phyloP scores from a whole-genome alignment of 2,888 invertebrate species.

The Eilema caniola region DNA sequence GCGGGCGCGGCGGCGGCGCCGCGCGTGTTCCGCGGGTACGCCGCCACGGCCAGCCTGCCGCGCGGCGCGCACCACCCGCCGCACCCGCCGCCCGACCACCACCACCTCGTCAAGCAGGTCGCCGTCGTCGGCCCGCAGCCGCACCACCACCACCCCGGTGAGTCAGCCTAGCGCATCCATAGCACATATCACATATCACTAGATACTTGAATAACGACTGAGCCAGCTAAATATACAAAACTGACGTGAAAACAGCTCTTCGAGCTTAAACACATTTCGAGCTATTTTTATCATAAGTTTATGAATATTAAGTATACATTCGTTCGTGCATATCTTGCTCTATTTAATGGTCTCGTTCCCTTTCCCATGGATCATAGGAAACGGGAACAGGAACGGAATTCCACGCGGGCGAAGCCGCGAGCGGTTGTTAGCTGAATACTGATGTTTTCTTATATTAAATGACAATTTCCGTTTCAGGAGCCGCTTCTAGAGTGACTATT shows the following conservation, averaged over 20 bases:
- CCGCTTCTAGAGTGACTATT: constrained; percentile 82
- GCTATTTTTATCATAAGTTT: too few species aligned
- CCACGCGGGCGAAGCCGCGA: too few species aligned
- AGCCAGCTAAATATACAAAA: too few species aligned
- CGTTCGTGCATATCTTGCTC: too few species aligned
- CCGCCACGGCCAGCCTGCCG: constrained; percentile 78
- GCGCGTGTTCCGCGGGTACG: constrained; percentile 61
- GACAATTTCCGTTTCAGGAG: constrained; percentile 60
- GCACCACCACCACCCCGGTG: constrained; percentile 47
- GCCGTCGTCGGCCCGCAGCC: constrained; percentile 62
- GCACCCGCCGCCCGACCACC: constrained; percentile 51
- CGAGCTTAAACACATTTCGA: too few species aligned
- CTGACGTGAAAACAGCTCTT: too few species aligned
- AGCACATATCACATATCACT: too few species aligned
- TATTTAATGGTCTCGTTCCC: too few species aligned
- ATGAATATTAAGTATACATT: too few species aligned
- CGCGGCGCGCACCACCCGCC: constrained; percentile 82
- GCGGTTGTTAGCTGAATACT: background rate
- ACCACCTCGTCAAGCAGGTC: constrained; percentile 59
- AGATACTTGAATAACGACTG: too few species aligned
- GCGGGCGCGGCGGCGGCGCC: constrained; percentile 46
- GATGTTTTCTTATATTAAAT: background rate
- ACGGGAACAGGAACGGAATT: too few species aligned
- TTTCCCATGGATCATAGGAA: too few species aligned
- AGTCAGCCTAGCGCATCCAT: constrained; percentile 20